Evolutionary conservation across 2,888 invertebrate genomes (phyloP).

Genomic region (Creontiades dilutus): DNA sequence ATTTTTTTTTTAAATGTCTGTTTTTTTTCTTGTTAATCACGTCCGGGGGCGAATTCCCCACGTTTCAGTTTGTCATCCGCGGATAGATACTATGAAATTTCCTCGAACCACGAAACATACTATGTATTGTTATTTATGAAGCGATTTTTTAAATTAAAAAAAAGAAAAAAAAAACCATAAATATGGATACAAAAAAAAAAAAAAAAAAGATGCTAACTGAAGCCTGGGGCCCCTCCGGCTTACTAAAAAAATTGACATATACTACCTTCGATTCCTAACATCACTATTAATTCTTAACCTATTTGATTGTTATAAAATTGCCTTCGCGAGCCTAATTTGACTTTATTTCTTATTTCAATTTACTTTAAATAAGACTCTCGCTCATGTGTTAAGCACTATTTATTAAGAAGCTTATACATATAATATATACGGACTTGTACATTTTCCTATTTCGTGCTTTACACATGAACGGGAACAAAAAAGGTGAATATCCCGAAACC

Average conservation of each 20-base stretch:
- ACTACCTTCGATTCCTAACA: slow-evolving; percentile 46
- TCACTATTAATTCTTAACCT: slow-evolving; percentile 58
- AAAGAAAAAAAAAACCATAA: not conserved
- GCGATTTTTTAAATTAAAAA: slow-evolving; percentile 48
- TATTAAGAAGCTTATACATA: slow-evolving; percentile 71
- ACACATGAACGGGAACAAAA: slow-evolving; percentile 64
- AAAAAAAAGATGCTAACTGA: slow-evolving; percentile 65
- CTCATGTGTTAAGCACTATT: slow-evolving; percentile 70
- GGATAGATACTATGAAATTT: not conserved
- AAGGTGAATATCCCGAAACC: slow-evolving; percentile 57
- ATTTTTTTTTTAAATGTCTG: slow-evolving; percentile 32
- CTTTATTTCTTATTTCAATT: slow-evolving; percentile 48
- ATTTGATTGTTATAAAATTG: slow-evolving; percentile 37
- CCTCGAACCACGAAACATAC: slow-evolving; percentile 31
- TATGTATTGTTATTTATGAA: slow-evolving; percentile 17
- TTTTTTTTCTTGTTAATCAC: not conserved
- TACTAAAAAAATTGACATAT: slow-evolving; percentile 56
- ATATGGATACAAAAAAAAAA: slow-evolving; percentile 15
- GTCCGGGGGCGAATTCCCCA: slow-evolving; percentile 56
- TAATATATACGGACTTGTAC: slow-evolving; percentile 70
- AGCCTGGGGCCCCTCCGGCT: slow-evolving; percentile 66
- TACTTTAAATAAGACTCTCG: slow-evolving; percentile 66
- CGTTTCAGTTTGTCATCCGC: slow-evolving; percentile 58
- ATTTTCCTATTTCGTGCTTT: slow-evolving; percentile 68
- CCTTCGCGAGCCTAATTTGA: slow-evolving; percentile 40